Percentiles rank a stretch among this genome's conserved stretches.
Conservation (phyloP, 2,888 invertebrate genomes). For the Polyploca ridens region DNA sequence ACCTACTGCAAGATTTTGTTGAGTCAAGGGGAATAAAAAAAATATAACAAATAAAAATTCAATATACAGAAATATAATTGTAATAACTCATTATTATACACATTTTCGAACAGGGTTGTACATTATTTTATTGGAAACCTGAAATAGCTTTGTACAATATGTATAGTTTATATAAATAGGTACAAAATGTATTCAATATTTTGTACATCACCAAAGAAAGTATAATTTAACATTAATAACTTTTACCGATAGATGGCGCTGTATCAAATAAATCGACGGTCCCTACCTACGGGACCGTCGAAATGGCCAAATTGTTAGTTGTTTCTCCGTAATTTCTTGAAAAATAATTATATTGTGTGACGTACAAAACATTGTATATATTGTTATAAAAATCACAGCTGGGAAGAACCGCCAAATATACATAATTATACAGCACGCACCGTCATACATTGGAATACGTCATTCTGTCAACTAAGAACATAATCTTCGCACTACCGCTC, state of each 20-base stretch:
- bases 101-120: slow-evolving; percentile 46
- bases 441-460: slow-evolving; percentile 23
- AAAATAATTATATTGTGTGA: neutral
- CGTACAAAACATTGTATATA: slow-evolving; percentile 42
- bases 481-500: neutral
- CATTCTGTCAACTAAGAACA: neutral
- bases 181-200: slow-evolving; percentile 35
- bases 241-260: neutral
- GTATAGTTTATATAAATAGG: slow-evolving; percentile 33
- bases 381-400: slow-evolving; percentile 46
- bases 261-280: neutral
- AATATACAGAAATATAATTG: slow-evolving; percentile 70
- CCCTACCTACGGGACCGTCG: too few relatives aligned
- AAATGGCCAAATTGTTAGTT: neutral
- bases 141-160: slow-evolving; percentile 44
- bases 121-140: slow-evolving; percentile 30
- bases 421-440: slow-evolving; percentile 7
- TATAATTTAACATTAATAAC: slow-evolving; percentile 12
- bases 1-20: too few relatives aligned
- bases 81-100: slow-evolving; percentile 55
- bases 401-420: slow-evolving; percentile 32
- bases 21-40: too few relatives aligned
- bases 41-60: slow-evolving; percentile 40
- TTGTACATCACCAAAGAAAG: slow-evolving; percentile 30
- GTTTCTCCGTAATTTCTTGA: too few relatives aligned